Evolutionary conservation across 2,797 vertebrate species (phyloP), one percentile per base, ranked within the genome.

Genomic region (Microcaecilia unicolor): DNA sequence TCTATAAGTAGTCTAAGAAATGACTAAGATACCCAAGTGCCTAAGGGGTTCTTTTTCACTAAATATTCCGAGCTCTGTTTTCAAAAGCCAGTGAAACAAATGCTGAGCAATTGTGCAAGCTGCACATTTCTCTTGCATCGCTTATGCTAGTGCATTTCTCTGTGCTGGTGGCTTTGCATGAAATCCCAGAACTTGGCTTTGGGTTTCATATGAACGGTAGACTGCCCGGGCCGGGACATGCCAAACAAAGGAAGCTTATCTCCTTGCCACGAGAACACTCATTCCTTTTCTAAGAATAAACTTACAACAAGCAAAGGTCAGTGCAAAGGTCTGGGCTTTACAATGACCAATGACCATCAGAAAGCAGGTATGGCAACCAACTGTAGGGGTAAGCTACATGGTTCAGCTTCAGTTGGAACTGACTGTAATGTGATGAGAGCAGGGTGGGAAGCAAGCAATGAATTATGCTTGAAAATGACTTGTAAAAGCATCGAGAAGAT

Each of bases 241-340:
- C 53, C 46, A 52, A 56, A 46, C 25, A 35, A 55, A 26, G 18
- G 15, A 47, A 16, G 23, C 5, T 54, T 39, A 27, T 31, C 59
- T 37, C 48, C 32, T 41, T 18, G 36, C 35, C 22, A 37, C 32
- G 2, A 52, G 41, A 44, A 34, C 5, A 49, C 9, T 15, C 35
- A 34, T 10, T 70, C 35, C 13, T 22, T 44, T 49, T 26, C 21
- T 37, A 28, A 47, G 14, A 30, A 25, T 22, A n/a, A 40, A 33
- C 56, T 39, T 40, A 33, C 61, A 32, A 2, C 15, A 18, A 49
- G 38, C 16, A 45, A 55, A 46, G 22, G 32, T 57, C 34, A 48
- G 22, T 4, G 41, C 58, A 58, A 47, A n/a, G 51, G 47, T 57
- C 61, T 44, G 24, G 14, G 15, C 27, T 58, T 21, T 58, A 55